phyloP scores from a whole-genome alignment of 1,140 invertebrate species.

The Ostrea edulis region DNA sequence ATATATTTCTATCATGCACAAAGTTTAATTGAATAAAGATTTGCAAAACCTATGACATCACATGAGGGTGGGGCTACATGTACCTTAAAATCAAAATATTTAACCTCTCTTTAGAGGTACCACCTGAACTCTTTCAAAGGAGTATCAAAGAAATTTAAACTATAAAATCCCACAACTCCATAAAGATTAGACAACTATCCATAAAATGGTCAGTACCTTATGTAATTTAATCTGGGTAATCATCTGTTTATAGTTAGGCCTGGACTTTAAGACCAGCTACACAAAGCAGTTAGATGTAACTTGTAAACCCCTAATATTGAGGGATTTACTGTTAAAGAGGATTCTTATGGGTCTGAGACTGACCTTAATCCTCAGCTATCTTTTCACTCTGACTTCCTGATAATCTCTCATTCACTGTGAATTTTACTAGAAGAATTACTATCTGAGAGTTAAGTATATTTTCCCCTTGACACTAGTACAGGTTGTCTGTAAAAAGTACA shows the following conservation, averaged over 20 bases:
- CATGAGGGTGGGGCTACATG: not conserved
- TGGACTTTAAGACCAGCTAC: conserved; percentile 5
- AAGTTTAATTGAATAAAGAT: too few species aligned
- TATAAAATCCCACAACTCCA: not conserved
- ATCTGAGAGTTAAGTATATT: not conserved
- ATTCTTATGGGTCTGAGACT: not conserved
- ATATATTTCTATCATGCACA: too few species aligned
- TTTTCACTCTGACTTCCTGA: not conserved
- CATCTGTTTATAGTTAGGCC: not conserved
- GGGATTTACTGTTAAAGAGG: not conserved
- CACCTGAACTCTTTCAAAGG: not conserved
- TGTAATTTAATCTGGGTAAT: conserved; percentile 17
- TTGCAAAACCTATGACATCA: too few species aligned
- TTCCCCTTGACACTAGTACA: not conserved
- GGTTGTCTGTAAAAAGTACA: not conserved
- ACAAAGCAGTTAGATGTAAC: too few species aligned
- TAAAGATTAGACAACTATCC: not conserved
- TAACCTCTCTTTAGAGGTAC: not conserved
- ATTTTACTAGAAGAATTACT: too few species aligned
- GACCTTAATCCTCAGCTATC: conserved; percentile 21
- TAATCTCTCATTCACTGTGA: not conserved
- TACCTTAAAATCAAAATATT: not conserved
- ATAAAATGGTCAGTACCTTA: not conserved
- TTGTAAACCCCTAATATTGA: not conserved
- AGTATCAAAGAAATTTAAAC: not conserved